A percentile compares a stretch with the other conserved stretches of the same genome.
phyloP scores from a whole-genome alignment of 2,888 invertebrate genomes.

The Onchidella celtica region DNA sequence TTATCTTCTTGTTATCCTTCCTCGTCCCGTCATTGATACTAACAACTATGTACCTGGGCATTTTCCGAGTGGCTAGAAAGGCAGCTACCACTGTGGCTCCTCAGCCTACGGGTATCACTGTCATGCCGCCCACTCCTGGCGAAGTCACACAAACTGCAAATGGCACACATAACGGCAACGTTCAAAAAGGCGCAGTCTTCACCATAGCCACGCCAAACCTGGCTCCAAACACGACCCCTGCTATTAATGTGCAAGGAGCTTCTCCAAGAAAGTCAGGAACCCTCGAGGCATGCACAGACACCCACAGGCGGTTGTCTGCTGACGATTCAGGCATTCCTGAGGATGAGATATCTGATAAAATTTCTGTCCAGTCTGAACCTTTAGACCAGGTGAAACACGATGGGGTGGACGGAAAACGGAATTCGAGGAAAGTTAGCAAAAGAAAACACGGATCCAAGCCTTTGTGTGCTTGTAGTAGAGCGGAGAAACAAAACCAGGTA shows the following conservation, averaged over 20 bases:
- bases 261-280: background rate
- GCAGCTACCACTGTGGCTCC: conserved; percentile 52
- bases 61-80: conserved; percentile 57
- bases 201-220: background rate
- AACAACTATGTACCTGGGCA: conserved; percentile 55
- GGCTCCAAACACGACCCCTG: background rate
- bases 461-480: background rate
- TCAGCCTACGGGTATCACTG: background rate
- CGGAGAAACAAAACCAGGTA: background rate
- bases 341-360: background rate
- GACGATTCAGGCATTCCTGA: conserved; percentile 14
- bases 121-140: background rate
- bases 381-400: background rate
- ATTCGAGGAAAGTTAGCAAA: background rate
- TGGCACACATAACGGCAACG: background rate
- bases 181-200: background rate
- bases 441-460: background rate
- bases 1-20: conserved; percentile 52
- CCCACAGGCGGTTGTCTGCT: background rate
- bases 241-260: background rate
- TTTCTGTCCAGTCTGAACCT: background rate
- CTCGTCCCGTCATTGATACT: conserved; percentile 54
- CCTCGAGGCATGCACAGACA: too few species aligned
- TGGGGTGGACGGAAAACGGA: background rate
- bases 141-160: background rate